phyloP scores from a whole-genome alignment of 2,888 invertebrate species.

The Keiferia lycopersicella region DNA sequence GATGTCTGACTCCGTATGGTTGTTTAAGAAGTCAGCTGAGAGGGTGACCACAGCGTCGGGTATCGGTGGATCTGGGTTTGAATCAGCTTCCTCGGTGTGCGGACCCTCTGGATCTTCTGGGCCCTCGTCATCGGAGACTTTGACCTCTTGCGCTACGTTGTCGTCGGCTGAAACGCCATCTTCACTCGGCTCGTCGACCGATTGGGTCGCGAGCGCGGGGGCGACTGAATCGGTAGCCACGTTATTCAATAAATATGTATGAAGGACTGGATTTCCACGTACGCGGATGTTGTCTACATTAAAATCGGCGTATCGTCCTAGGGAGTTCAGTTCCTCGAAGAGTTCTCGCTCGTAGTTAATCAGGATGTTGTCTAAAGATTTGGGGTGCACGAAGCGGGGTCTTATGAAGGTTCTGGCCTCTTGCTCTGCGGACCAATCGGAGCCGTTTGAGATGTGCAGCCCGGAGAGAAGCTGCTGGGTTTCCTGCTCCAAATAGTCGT shows the following conservation, averaged over 20 bases:
- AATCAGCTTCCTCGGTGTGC: constrained; percentile 2
- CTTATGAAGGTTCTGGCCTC: constrained; percentile 80
- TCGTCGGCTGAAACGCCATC: constrained; percentile 72
- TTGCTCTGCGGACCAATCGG: constrained; percentile 84
- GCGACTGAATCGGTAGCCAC: constrained; percentile 73
- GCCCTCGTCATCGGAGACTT: constrained; percentile 63
- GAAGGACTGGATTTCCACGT: constrained; percentile 60
- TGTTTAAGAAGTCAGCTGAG: constrained; percentile 63
- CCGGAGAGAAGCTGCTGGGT: constrained; percentile 77
- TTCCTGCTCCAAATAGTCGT: constrained; percentile 83
- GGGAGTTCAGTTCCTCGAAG: constrained; percentile 87
- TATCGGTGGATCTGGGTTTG: constrained; percentile 30
- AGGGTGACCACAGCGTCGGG: constrained; percentile 69
- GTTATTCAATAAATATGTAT: constrained; percentile 77
- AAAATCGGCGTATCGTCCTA: constrained; percentile 76
- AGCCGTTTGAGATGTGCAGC: constrained; percentile 84
- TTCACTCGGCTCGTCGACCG: constrained; percentile 51
- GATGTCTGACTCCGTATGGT: constrained; percentile 64
- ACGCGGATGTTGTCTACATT: constrained; percentile 67
- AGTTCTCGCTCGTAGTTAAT: constrained; percentile 86
- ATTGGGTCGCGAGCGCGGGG: constrained; percentile 57
- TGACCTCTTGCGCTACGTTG: constrained; percentile 73
- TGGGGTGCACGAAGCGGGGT: constrained; percentile 85
- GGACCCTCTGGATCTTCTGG: neutral
- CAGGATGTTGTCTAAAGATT: constrained; percentile 86